These are phyloP conservation scores for Desoria tigrina DNA, from an alignment of 2,888 invertebrate genomes.

Conservation along the genomic window DNA sequence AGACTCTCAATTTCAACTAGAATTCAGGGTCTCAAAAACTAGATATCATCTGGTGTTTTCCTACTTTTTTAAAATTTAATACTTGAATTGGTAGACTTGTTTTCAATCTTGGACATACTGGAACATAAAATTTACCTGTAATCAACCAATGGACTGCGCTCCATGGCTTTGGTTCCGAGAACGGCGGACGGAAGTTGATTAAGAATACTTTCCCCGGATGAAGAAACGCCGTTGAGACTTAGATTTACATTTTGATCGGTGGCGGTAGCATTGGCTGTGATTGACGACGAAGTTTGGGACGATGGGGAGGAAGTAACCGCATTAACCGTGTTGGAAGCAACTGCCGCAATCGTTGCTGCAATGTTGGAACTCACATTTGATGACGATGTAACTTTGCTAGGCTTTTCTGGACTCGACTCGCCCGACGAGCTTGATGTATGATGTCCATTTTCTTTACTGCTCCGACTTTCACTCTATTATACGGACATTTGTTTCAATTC, in stretches of 20 bases:
- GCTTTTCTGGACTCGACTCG: slow-evolving; percentile 42
- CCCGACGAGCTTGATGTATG: slow-evolving; percentile 33
- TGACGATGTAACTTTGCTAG: slow-evolving; percentile 34
- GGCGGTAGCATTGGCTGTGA: slow-evolving; percentile 43
- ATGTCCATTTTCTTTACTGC: slow-evolving; percentile 41
- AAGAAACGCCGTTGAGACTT: slow-evolving; percentile 37
- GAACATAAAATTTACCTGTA: slow-evolving; percentile 51
- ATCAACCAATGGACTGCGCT: slow-evolving; percentile 48
- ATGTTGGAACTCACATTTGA: slow-evolving; percentile 34
- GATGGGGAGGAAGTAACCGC: slow-evolving; percentile 42
- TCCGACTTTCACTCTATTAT: slow-evolving; percentile 41
- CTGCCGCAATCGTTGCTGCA: slow-evolving; percentile 36
- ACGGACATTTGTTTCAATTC: neutral
- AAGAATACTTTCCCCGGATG: slow-evolving; percentile 42
- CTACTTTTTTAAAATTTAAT: too few species aligned
- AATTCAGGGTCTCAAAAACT: too few species aligned
- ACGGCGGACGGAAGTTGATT: slow-evolving; percentile 50
- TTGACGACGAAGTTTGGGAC: slow-evolving; percentile 31
- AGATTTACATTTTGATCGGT: slow-evolving; percentile 53
- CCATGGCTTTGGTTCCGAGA: slow-evolving; percentile 42
- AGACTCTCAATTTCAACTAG: too few species aligned
- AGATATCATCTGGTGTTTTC: too few species aligned
- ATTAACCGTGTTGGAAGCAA: slow-evolving; percentile 36
- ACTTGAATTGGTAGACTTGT: too few species aligned
- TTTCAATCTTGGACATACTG: too few species aligned